phyloP scores from a whole-genome alignment of 2,113 vertebrate genomes.

The Gobio gobio region DNA sequence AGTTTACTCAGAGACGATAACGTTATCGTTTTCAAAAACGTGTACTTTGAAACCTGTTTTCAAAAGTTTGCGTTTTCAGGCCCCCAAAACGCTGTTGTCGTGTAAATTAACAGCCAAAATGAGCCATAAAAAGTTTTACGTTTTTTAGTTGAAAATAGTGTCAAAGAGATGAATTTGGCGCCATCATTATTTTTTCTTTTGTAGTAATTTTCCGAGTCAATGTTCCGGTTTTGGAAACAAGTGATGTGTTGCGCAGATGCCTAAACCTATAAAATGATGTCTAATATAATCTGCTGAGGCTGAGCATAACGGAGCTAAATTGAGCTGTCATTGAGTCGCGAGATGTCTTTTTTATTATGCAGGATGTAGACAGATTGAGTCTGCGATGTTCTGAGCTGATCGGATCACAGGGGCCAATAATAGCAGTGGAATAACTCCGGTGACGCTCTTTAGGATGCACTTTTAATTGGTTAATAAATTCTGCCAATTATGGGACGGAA shows the following conservation, averaged over 20 bases:
- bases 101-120: too few relatives aligned
- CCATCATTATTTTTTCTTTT: neutral
- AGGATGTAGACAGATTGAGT: slow-evolving; percentile 42
- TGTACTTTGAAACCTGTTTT: too few relatives aligned
- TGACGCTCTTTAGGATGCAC: slow-evolving; percentile 65
- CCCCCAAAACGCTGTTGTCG: too few relatives aligned
- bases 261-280: neutral
- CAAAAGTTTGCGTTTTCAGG: too few relatives aligned
- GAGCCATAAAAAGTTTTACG: too few relatives aligned
- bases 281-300: neutral
- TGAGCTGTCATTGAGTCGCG: slow-evolving; percentile 43
- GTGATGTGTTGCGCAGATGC: neutral
- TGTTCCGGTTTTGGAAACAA: neutral
- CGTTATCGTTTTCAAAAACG: too few relatives aligned
- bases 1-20: too few relatives aligned
- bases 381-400: slow-evolving; percentile 60
- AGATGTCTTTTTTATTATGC: slow-evolving; percentile 48
- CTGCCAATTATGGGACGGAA: slow-evolving; percentile 73
- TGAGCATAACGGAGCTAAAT: neutral
- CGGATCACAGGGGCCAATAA: slow-evolving; percentile 74
- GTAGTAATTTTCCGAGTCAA: neutral
- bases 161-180: neutral
- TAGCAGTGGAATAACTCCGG: slow-evolving; percentile 64
- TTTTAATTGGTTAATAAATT: slow-evolving; percentile 79
- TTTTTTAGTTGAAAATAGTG: too few relatives aligned